Percentiles rank a stretch among this genome's conserved stretches.
Evolutionary conservation across 2,113 vertebrate genomes (phyloP).

Genomic region (Channa maculata): DNA sequence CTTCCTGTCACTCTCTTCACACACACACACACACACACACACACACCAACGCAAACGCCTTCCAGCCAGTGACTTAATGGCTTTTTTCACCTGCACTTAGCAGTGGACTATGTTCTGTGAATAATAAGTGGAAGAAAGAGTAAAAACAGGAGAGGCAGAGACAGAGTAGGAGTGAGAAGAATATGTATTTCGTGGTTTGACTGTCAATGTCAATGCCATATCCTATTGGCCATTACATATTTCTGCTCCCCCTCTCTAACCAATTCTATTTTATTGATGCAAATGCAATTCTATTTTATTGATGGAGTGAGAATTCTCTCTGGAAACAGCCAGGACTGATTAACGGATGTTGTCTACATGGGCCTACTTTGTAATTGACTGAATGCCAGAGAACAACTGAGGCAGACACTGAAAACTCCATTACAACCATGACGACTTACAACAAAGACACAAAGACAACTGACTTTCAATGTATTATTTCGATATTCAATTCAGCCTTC

Average conservation of each 20-base stretch:
- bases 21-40: slow-evolving; percentile 26
- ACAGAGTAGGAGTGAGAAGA: slow-evolving; percentile 29
- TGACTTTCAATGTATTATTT: slow-evolving; percentile 20
- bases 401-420: slow-evolving; percentile 22
- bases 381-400: slow-evolving; percentile 20
- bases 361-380: slow-evolving; percentile 33
- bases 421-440: slow-evolving; percentile 41
- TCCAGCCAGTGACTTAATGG: slow-evolving; percentile 70
- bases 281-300: not conserved
- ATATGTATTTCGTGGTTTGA: slow-evolving; percentile 63
- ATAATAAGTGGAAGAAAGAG: slow-evolving; percentile 72
- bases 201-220: slow-evolving; percentile 68
- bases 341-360: slow-evolving; percentile 29
- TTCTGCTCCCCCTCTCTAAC: slow-evolving; percentile 10
- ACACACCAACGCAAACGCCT: slow-evolving; percentile 26
- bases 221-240: slow-evolving; percentile 55
- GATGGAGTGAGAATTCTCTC: slow-evolving; percentile 21
- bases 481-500: slow-evolving; percentile 5
- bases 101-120: slow-evolving; percentile 65
- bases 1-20: slow-evolving; percentile 75
- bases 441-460: slow-evolving; percentile 25
- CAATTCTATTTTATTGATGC: slow-evolving; percentile 52
- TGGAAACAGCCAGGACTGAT: slow-evolving; percentile 33
- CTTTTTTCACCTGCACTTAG: slow-evolving; percentile 77
- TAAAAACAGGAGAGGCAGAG: slow-evolving; percentile 38